Evolutionary conservation across 2,888 invertebrate genomes (phyloP).

Genomic region (Mesopsocus fuscifrons): DNA sequence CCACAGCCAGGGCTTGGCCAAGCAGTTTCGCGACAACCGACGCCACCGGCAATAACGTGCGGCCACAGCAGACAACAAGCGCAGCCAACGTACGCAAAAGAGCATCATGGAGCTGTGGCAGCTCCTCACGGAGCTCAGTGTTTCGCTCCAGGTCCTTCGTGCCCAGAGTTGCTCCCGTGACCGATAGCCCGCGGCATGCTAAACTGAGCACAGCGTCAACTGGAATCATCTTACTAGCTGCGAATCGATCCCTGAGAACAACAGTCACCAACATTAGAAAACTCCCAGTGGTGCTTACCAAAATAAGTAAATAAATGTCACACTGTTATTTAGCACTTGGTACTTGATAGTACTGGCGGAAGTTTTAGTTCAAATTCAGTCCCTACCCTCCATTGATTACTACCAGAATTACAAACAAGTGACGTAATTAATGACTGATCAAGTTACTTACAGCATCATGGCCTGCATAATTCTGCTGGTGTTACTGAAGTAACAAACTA

Average conservation of each 20-base stretch:
- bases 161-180: constrained; percentile 1
- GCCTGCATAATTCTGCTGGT: too few species aligned
- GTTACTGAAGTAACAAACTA: too few species aligned
- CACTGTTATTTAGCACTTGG: too few species aligned
- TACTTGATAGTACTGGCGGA: too few species aligned
- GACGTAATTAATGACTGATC: too few species aligned
- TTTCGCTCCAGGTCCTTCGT: background rate
- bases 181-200: background rate
- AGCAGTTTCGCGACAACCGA: background rate
- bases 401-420: too few species aligned
- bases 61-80: background rate
- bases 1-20: background rate
- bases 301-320: background rate
- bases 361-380: too few species aligned
- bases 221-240: background rate
- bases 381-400: too few species aligned
- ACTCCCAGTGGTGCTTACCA: background rate
- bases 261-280: background rate
- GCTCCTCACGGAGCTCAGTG: background rate
- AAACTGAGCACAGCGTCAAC: background rate
- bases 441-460: too few species aligned
- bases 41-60: background rate
- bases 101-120: background rate
- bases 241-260: background rate
- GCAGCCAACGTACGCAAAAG: background rate